Conservation (phyloP, 2,888 invertebrate genomes). For the Eilema depressum region DNA sequence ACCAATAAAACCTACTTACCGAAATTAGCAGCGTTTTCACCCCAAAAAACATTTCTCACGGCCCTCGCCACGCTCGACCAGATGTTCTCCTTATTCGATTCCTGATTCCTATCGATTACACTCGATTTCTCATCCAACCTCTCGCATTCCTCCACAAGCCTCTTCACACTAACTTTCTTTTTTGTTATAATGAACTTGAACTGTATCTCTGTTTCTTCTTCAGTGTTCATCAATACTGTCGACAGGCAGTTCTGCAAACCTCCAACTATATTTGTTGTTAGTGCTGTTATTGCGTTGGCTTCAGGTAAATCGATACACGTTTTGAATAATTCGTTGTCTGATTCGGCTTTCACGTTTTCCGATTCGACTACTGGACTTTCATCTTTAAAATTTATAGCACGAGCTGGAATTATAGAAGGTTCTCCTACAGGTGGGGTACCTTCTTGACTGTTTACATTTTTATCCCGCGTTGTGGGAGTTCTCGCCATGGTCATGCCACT, state of each 20-base stretch:
- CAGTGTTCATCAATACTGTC: conserved; percentile 70
- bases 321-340: conserved; percentile 76
- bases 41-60: conserved; percentile 81
- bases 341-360: conserved; percentile 61
- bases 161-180: conserved; percentile 75
- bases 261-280: conserved; percentile 77
- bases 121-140: conserved; percentile 56
- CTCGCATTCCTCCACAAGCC: conserved; percentile 60
- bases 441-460: conserved; percentile 56
- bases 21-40: conserved; percentile 63
- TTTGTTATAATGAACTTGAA: conserved; percentile 82
- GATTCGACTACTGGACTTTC: conserved; percentile 73
- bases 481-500: conserved; percentile 68
- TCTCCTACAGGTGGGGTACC: conserved; percentile 75
- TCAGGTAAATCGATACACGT: conserved; percentile 72
- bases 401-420: conserved; percentile 69
- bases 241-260: conserved; percentile 76
- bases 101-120: conserved; percentile 57
- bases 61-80: conserved; percentile 80
- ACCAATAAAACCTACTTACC: conserved; percentile 57
- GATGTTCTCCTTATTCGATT: conserved; percentile 74
- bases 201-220: conserved; percentile 82
- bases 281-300: conserved; percentile 69
- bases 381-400: conserved; percentile 83
- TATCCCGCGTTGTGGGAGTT: conserved; percentile 70